These are phyloP conservation scores for Anastatus disparis DNA, from an alignment of 1,140 invertebrate species.

Conservation along the genomic window DNA sequence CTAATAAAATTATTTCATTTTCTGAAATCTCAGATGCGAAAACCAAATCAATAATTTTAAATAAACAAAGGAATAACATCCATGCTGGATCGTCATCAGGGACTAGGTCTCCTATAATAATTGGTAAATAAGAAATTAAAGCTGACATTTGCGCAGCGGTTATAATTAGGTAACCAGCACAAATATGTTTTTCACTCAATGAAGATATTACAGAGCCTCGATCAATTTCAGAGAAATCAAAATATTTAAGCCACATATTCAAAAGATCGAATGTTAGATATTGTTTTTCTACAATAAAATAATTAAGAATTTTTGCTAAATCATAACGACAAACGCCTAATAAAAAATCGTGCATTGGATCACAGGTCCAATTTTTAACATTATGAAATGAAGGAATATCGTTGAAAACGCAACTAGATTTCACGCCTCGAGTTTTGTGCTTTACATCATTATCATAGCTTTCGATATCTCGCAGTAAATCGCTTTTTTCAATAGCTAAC, in stretches of 20 bases:
- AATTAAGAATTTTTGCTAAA: slow-evolving; percentile 40
- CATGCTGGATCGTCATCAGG: slow-evolving; percentile 37
- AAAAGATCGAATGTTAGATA: slow-evolving; percentile 35
- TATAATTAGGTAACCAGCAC: slow-evolving; percentile 36
- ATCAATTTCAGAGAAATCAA: slow-evolving; percentile 32
- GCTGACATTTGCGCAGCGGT: slow-evolving; percentile 44
- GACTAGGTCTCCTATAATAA: slow-evolving; percentile 26
- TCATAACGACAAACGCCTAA: slow-evolving; percentile 42
- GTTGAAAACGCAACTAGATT: slow-evolving; percentile 45
- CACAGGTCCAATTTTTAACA: slow-evolving; percentile 29
- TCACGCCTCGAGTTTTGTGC: slow-evolving; percentile 32
- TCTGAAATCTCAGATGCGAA: background rate
- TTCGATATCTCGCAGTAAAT: slow-evolving; percentile 33
- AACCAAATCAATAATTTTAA: background rate
- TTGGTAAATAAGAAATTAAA: slow-evolving; percentile 44
- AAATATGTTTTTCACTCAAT: slow-evolving; percentile 25
- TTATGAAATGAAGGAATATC: slow-evolving; percentile 42
- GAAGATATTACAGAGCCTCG: slow-evolving; percentile 29
- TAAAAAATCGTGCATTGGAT: slow-evolving; percentile 45
- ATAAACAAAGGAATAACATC: slow-evolving; percentile 34
- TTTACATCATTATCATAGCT: slow-evolving; percentile 41
- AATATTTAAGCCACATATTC: slow-evolving; percentile 42
- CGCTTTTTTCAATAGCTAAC: slow-evolving; percentile 22
- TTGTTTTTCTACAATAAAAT: slow-evolving; percentile 23
- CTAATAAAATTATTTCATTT: background rate